Base-by-base conservation (phyloP, 2,113 vertebrate genomes). In the Pristiophorus japonicus region DNA sequence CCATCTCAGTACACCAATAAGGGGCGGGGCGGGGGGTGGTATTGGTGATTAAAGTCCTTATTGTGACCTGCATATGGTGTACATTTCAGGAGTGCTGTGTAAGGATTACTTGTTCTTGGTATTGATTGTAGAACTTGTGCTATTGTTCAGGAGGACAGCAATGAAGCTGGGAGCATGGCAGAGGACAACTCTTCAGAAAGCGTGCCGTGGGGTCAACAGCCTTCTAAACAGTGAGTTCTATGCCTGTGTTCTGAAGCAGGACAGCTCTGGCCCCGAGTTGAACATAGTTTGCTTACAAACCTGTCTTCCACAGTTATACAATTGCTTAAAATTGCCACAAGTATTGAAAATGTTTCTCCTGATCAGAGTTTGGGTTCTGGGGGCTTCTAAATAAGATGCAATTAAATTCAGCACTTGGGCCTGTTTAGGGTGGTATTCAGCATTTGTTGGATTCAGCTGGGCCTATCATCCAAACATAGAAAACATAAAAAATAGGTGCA, bases 71-170 rank as follows among this genome's bases (percentile, higher is more conserved):
- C 38, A 38, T 78, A n/a, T 1, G 4, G 22, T 8, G 59, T 42
- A 20, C 34, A 38, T 91, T n/a, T 63, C 59, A 70, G 27, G 16
- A 11, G 45, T 47, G 1, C 10, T 88, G 30, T 51, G 42, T 94
- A 24, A 70, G 62, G 24, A 47, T 94, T 38, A 47, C 1, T 65
- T 42, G 24, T 47, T 47, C 42, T 24, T 51, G 4, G 27, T 55
- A 47, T 16, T 94, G 38, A 70, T 47, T 73, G 51, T 90, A 55
- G 51, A 87, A 47, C 10, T 45, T 47, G 45, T 55, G 87, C 92
- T 67, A 96, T 96, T 97, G 94, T 97, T 93, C 95, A 99, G 99
- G 99, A 99, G 24, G 98, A 99, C 96, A 98, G 98, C 97, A 99
- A 99, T 63, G 99, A 99, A 87, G 98, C 99, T 62, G 98, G 98